Evolutionary conservation across 2,888 invertebrate genomes (phyloP), one percentile per base, ranked within the genome.

Genomic region (Stenotaenia linearis): DNA sequence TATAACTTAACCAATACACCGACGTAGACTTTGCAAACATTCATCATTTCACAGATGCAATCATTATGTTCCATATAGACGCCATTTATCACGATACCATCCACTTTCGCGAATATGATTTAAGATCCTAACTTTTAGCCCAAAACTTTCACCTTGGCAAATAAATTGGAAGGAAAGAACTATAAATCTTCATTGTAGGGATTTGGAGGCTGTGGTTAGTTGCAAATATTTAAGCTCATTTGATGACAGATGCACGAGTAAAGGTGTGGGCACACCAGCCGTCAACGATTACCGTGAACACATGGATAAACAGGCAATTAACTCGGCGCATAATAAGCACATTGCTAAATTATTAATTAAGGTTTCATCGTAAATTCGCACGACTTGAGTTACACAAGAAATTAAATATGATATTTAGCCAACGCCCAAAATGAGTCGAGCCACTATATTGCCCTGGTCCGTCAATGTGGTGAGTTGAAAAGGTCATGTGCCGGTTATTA

Each of bases 221-320:
- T 56, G 56, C 56, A 56, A 56, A 56, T 56, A 56, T 56, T 56
- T 56, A 56, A 56, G 56, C 56, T 56, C 56, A 56, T 56, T 56
- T 56, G 15, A 56, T 56, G 56, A 56, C 56, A 56, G 56, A 56
- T 56, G 56, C 56, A 56, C 56, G 56, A 56, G 56, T 56, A 56
- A 56, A 56, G 56, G 56, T 56, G 56, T 56, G 56, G 56, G 56
- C 56, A 56, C 56, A 56, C 56, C 56, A 56, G 56, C 56, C 56
- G 56, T 56, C 56, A 56, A 56, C 56, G 56, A 56, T 56, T 56
- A 56, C 56, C 56, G 56, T 56, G 56, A 56, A 56, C 56, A 56
- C 56, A 56, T 56, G 56, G 56, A 56, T 56, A 56, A 56, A 56
- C 56, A 56, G 56, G 56, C 56, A 56, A 56, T 56, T 56, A 56